Base-by-base conservation (phyloP, 1,140 invertebrate species). In the Papilio polytes region DNA sequence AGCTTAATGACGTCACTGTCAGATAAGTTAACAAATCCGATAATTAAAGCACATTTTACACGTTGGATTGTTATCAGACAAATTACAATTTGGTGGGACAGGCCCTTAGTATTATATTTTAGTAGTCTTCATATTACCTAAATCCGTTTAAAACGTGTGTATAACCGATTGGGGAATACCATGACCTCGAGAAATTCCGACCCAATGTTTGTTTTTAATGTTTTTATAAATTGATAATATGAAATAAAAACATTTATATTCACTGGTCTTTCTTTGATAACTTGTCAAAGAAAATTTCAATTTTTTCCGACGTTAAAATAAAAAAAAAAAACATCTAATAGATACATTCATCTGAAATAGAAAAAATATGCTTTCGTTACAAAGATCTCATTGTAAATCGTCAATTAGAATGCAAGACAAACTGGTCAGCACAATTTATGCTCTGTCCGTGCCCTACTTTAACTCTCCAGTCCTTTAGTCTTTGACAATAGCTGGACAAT, bases 401-500 rank as follows among this genome's bases (percentile, higher is more conserved):
- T 7, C 74, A 26, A 53, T 70, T 31, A 53, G 48, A 78, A 78
- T 78, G 48, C 76, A 59, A 59, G 22, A 78, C 13, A 18, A 66
- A 66, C 26, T 66, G 51, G 51, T 59, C 76, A 2, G 26, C 15
- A 78, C 22, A 78, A 36, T 59, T 59, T 56, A 78, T 41, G 31
- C 26, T 36, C 26, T 59, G 76, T 36, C 53, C 76, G n/a, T 78
- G 76, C 76, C 36, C 76, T 31, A 78, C 26, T 78, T 78, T 78
- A 36, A 20, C 31, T 78, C 51, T 26, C 15, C 76, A 36, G 76
- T 78, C 53, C 53, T 78, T 59, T n/a, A 59, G 22, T 20, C 18
- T 26, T 78, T 56, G 13, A 78, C 76, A 78, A 77, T 77, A 77
- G 51, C 51, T 20, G 46, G 13, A 77, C 74, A 77, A 78, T 78